Conservation (phyloP, 35 echinoderm and acorn worm genomes). For the Stichopus chloronotus region DNA sequence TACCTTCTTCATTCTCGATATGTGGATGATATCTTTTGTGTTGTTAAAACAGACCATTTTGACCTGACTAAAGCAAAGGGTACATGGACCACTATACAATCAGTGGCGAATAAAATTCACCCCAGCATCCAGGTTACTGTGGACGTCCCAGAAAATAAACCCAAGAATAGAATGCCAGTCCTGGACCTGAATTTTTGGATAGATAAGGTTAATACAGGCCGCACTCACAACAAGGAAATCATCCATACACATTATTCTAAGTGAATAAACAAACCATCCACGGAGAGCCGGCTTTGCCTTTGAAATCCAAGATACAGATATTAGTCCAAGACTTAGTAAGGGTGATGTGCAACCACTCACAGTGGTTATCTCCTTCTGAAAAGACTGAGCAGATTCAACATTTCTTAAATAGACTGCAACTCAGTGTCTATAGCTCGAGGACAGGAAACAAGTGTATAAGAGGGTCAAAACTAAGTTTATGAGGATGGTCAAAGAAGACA, state of each 20-base stretch:
- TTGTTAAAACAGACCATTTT: constrained; percentile 5
- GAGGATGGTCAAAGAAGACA: neutral
- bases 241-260: neutral
- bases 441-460: neutral
- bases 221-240: neutral
- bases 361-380: neutral
- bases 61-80: neutral
- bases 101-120: neutral
- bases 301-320: constrained; percentile 1
- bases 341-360: neutral
- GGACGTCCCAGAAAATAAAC: neutral
- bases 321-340: neutral
- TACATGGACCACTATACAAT: neutral
- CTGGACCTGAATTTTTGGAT: constrained; percentile 4
- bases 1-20: neutral
- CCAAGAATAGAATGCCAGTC: neutral
- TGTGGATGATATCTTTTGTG: neutral
- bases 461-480: neutral
- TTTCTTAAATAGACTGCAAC: constrained; percentile 19
- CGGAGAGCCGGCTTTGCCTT: neutral
- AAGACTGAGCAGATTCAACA: neutral
- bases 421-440: neutral
- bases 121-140: neutral
- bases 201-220: neutral
- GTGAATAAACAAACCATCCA: neutral